phyloP scores from a whole-genome alignment of 2,888 invertebrate species.

The Meiosimyza platycephala region DNA sequence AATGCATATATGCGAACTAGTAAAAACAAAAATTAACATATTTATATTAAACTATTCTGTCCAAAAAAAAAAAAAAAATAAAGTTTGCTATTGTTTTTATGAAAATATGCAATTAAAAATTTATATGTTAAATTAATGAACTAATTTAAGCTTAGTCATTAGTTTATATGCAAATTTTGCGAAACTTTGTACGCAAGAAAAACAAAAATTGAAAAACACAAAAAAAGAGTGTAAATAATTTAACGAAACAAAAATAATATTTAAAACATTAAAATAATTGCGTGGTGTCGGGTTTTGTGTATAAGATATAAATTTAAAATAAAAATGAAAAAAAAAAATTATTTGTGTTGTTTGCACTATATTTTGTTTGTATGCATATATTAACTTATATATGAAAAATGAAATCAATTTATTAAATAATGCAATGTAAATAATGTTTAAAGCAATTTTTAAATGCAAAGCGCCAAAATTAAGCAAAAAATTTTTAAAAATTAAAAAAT shows the following conservation, averaged over 20 bases:
- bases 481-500: slow-evolving; percentile 36
- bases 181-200: slow-evolving; percentile 18
- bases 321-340: slow-evolving; percentile 29
- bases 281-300: slow-evolving; percentile 45
- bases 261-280: slow-evolving; percentile 18
- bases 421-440: slow-evolving; percentile 24
- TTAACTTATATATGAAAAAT: slow-evolving; percentile 10
- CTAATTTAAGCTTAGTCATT: too few relatives aligned
- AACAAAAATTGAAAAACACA: slow-evolving; percentile 10
- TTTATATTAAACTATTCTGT: slow-evolving; percentile 47
- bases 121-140: neutral
- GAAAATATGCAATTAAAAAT: slow-evolving; percentile 29
- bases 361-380: slow-evolving; percentile 11
- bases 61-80: slow-evolving; percentile 36
- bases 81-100: slow-evolving; percentile 46
- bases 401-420: neutral
- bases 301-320: slow-evolving; percentile 29
- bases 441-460: slow-evolving; percentile 24
- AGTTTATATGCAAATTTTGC: slow-evolving; percentile 1
- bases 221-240: slow-evolving; percentile 55
- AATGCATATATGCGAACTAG: slow-evolving; percentile 36
- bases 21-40: slow-evolving; percentile 33
- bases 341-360: too few relatives aligned
- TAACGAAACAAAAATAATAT: slow-evolving; percentile 39
- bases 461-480: slow-evolving; percentile 17